phyloP scores from a whole-genome alignment of 2,888 invertebrate species.

The Mamestra brassicae region DNA sequence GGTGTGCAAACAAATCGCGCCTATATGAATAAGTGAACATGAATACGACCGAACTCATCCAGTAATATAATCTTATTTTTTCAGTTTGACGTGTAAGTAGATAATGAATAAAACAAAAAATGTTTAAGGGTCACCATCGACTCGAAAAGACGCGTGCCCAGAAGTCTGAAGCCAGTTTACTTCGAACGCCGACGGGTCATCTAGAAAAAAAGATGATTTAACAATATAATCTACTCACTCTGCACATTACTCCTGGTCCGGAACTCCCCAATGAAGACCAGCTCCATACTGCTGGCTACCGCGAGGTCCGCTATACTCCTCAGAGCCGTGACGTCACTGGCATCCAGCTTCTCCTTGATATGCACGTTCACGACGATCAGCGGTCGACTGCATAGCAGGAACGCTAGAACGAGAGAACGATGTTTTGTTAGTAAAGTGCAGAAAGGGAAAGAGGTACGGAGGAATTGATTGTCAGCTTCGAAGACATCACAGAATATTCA shows the following conservation, averaged over 20 bases:
- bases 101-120: too few relatives aligned
- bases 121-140: too few relatives aligned
- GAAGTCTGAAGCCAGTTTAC: too few relatives aligned
- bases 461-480: background rate
- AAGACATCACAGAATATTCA: background rate
- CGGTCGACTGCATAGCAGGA: conserved; percentile 87
- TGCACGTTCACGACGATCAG: conserved; percentile 87
- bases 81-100: too few relatives aligned
- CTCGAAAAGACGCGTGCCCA: too few relatives aligned
- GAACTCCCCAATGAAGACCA: conserved; percentile 84
- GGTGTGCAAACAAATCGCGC: too few relatives aligned
- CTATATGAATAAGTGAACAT: too few relatives aligned
- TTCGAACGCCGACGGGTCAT: too few relatives aligned
- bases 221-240: conserved; percentile 74
- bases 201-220: too few relatives aligned
- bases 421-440: background rate
- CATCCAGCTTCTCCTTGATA: conserved; percentile 73
- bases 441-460: background rate
- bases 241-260: conserved; percentile 80
- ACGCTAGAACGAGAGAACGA: conserved; percentile 77
- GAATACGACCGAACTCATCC: too few relatives aligned
- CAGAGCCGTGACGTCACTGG: conserved; percentile 73
- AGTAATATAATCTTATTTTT: too few relatives aligned
- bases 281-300: conserved; percentile 68
- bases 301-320: conserved; percentile 75